These are phyloP conservation scores for Drosophila nigrodunni DNA, from an alignment of 1,140 invertebrate species.

Conservation along the genomic window DNA sequence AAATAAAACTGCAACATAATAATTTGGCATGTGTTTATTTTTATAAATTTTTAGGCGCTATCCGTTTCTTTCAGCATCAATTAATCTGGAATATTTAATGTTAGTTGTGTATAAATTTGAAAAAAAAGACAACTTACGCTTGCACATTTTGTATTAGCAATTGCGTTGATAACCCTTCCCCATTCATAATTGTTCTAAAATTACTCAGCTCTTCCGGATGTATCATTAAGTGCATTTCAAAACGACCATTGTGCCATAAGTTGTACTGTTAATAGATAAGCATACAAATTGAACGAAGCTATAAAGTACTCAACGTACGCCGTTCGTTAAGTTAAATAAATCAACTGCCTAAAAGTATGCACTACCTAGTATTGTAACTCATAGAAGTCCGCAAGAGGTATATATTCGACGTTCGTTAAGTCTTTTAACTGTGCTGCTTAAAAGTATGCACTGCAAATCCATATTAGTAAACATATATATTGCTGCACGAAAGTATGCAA, in stretches of 20 bases:
- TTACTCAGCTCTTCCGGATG: constrained; percentile 8
- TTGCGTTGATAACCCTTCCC: constrained; percentile 20
- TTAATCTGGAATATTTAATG: constrained; percentile 12
- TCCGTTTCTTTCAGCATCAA: constrained; percentile 1
- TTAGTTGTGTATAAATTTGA: neutral
- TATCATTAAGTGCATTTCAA: constrained; percentile 48
- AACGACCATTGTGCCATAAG: constrained; percentile 33
- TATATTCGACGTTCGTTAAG: neutral
- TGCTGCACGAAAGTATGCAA: neutral
- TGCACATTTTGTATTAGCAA: constrained; percentile 59
- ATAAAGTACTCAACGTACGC: neutral
- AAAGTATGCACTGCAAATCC: neutral
- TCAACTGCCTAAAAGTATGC: neutral
- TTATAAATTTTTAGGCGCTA: neutral
- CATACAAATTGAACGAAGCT: neutral
- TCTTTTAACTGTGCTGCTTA: neutral
- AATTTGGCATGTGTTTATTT: neutral
- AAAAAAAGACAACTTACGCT: constrained; percentile 33
- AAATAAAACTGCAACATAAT: constrained; percentile 16
- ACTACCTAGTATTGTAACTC: neutral
- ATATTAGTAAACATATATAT: neutral
- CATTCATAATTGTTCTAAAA: constrained; percentile 15
- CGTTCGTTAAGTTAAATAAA: neutral
- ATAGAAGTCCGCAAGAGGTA: neutral
- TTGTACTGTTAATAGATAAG: constrained; percentile 42